A percentile compares a stretch with the other conserved stretches of the same genome.
These are phyloP conservation scores for Serilophus lunatus DNA, from an alignment of 2,113 vertebrate species.

Conservation along the genomic window DNA sequence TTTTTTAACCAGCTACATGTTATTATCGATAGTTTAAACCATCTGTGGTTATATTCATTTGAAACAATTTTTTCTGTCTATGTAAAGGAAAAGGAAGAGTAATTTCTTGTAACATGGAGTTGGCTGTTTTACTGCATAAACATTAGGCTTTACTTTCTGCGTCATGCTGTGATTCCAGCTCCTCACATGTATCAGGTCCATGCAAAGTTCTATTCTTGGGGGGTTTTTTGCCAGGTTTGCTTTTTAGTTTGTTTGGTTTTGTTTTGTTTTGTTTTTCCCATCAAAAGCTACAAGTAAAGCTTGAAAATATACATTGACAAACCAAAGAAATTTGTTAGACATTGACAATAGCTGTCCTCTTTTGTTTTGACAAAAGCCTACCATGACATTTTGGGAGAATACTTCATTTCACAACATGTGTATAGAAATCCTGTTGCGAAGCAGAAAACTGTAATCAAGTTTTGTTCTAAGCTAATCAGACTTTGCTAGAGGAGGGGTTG, in stretches of 20 bases:
- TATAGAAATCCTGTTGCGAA: not conserved
- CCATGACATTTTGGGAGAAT: not conserved
- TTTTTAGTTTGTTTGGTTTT: not conserved
- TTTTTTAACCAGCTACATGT: not conserved
- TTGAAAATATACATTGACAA: not conserved
- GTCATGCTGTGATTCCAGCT: not conserved
- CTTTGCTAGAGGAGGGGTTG: not conserved
- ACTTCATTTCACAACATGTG: not conserved
- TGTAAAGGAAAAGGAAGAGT: not conserved
- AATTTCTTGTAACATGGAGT: not conserved
- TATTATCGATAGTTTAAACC: not conserved
- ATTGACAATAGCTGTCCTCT: not conserved
- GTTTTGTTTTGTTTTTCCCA: no score
- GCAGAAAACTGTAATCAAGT: not conserved
- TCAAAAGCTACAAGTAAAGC: not conserved
- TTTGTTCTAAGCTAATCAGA: not conserved
- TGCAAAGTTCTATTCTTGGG: not conserved
- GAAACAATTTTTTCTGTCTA: not conserved
- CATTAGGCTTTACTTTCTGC: not conserved
- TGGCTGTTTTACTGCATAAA: not conserved
- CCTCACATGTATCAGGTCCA: not conserved
- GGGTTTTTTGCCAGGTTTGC: not conserved
- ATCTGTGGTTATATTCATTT: not conserved
- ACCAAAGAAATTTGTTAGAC: not conserved
- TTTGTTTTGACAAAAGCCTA: not conserved